These are phyloP conservation scores for Coecobrya sp. DNA, from an alignment of 2,888 invertebrate genomes.

Conservation along the genomic window DNA sequence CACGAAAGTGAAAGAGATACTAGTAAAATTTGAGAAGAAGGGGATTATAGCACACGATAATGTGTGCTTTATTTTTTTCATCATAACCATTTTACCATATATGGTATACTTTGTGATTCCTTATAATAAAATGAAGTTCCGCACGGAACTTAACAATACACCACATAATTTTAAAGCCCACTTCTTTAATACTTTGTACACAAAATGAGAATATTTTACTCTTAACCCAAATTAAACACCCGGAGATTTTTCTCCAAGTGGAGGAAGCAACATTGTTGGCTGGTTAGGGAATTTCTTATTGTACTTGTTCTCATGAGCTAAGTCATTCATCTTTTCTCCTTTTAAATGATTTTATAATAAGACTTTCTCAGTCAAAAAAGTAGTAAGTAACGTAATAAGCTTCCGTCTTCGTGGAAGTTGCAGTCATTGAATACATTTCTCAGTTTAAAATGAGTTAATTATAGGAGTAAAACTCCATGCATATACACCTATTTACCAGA, in stretches of 20 bases:
- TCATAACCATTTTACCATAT: not conserved
- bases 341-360: constrained; percentile 50
- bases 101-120: not conserved
- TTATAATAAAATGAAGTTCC: not conserved
- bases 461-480: too few species aligned
- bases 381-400: not conserved
- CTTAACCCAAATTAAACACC: constrained; percentile 67
- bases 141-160: not conserved
- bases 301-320: not conserved
- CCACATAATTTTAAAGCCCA: constrained; percentile 38
- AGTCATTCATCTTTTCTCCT: constrained; percentile 46
- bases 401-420: not conserved
- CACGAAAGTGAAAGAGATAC: constrained; percentile 7
- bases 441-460: not conserved
- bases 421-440: not conserved
- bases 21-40: not conserved
- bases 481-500: too few species aligned
- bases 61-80: not conserved
- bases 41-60: constrained; percentile 13
- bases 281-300: not conserved
- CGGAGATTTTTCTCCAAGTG: constrained; percentile 48
- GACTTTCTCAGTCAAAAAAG: not conserved
- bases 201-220: constrained; percentile 42
- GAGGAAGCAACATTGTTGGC: not conserved
- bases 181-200: constrained; percentile 25